Conservation (phyloP, 2,113 vertebrate species). For the Megaleporinus macrocephalus region DNA sequence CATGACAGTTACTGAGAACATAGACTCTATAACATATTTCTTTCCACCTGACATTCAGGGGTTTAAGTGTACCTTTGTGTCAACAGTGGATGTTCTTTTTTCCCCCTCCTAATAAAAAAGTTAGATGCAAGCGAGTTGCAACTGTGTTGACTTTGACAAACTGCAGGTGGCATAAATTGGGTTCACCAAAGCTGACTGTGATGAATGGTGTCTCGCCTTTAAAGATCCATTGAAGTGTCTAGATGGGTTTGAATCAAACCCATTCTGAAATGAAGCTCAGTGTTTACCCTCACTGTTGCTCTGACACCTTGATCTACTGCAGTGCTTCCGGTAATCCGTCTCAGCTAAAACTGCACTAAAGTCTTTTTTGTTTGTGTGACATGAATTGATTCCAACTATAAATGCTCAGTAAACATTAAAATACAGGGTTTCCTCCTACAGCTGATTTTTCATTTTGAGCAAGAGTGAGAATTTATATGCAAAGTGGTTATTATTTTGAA, state of each 20-base stretch:
- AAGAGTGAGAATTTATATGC: slow-evolving; percentile 7
- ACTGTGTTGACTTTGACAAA: not conserved
- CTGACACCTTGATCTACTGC: not conserved
- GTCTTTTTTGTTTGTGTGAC: too few species aligned
- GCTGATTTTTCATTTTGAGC: not conserved
- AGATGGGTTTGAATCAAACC: not conserved
- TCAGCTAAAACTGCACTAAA: not conserved
- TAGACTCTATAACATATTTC: too few species aligned
- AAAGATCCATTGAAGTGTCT: not conserved
- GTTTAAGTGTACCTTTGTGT: not conserved
- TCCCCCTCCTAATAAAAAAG: not conserved
- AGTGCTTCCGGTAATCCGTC: not conserved
- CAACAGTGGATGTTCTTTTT: not conserved
- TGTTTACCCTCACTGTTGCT: slow-evolving; percentile 7
- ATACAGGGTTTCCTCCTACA: not conserved
- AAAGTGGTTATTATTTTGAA: slow-evolving; percentile 20
- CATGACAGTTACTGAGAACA: too few species aligned
- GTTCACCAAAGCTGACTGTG: not conserved
- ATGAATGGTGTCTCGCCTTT: not conserved
- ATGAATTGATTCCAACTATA: not conserved
- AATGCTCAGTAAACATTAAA: not conserved
- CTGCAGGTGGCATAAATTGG: not conserved
- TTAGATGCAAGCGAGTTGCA: not conserved
- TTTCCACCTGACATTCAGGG: too few species aligned
- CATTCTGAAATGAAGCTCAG: not conserved